These are phyloP conservation scores for Sebastes steindachneri DNA, from an alignment of 2,797 vertebrate genomes.

Conservation along the genomic window DNA sequence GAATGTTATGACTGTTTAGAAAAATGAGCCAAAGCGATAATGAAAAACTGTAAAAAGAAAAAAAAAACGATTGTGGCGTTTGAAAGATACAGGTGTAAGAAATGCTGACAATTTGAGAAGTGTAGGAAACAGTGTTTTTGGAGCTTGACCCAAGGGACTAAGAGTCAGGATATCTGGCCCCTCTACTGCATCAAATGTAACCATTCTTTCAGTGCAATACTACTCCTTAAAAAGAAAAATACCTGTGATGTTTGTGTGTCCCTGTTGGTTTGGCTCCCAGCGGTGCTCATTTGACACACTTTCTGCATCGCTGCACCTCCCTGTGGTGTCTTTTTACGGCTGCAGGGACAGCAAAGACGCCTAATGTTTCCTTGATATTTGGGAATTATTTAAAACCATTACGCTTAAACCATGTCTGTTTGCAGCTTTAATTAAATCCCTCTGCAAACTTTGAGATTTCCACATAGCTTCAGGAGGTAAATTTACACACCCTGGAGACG, in stretches of 20 bases:
- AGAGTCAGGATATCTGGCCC: neutral
- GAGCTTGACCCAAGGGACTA: neutral
- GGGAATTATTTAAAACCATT: neutral
- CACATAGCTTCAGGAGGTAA: neutral
- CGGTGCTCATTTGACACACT: conserved; percentile 41
- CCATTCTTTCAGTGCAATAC: neutral
- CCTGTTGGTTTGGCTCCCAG: conserved; percentile 16
- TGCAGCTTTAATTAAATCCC: neutral
- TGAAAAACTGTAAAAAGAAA: no score
- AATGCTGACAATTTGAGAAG: neutral
- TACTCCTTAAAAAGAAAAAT: neutral
- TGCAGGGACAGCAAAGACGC: neutral
- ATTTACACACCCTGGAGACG: neutral
- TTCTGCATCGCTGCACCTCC: conserved; percentile 33
- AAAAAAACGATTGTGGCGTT: no score
- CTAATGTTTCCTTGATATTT: neutral
- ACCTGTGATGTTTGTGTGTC: neutral
- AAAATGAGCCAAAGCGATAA: neutral
- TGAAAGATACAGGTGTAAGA: neutral
- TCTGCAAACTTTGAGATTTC: neutral
- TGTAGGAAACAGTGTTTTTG: neutral
- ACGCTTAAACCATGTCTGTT: neutral
- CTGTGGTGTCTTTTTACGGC: neutral
- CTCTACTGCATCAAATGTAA: neutral
- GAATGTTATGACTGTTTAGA: neutral